Evolutionary conservation across 2,888 invertebrate genomes (phyloP).

Genomic region (Diarsia mendica): DNA sequence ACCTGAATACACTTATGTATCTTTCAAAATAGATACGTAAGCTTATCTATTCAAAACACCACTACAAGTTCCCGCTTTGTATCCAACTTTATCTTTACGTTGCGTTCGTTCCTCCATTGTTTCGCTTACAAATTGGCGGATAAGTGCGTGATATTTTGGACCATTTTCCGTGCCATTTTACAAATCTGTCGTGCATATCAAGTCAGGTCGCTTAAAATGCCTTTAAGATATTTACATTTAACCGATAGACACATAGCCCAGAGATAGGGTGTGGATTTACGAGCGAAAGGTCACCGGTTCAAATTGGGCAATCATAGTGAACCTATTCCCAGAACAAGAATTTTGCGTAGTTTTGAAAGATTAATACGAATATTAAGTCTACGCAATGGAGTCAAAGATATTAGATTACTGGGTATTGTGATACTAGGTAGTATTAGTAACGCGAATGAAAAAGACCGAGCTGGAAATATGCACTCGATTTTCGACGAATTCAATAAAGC

Average conservation of each 20-base stretch:
- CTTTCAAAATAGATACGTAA: slow-evolving; percentile 14
- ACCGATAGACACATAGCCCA: slow-evolving; percentile 55
- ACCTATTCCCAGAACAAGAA: slow-evolving; percentile 57
- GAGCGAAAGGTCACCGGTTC: slow-evolving; percentile 65
- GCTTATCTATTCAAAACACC: slow-evolving; percentile 21
- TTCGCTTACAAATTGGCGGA: slow-evolving; percentile 46
- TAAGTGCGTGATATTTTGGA: slow-evolving; percentile 58
- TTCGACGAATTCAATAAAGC: slow-evolving; percentile 30
- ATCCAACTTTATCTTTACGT: slow-evolving; percentile 42
- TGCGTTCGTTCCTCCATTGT: slow-evolving; percentile 43
- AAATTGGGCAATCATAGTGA: slow-evolving; percentile 64
- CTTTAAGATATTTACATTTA: slow-evolving; percentile 65
- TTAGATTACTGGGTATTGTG: slow-evolving; percentile 52
- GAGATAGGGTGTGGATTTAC: slow-evolving; percentile 66
- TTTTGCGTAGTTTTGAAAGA: slow-evolving; percentile 62
- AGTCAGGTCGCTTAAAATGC: slow-evolving; percentile 58
- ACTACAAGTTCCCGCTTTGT: slow-evolving; percentile 18
- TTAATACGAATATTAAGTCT: slow-evolving; percentile 57
- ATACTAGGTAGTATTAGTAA: slow-evolving; percentile 42
- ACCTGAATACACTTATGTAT: not conserved
- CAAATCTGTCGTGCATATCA: slow-evolving; percentile 65
- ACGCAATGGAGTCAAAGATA: slow-evolving; percentile 55
- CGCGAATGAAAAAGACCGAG: slow-evolving; percentile 32
- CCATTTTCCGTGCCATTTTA: slow-evolving; percentile 58
- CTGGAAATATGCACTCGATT: slow-evolving; percentile 6